phyloP scores from a whole-genome alignment of 2,113 vertebrate species.

The Prunella himalayana region DNA sequence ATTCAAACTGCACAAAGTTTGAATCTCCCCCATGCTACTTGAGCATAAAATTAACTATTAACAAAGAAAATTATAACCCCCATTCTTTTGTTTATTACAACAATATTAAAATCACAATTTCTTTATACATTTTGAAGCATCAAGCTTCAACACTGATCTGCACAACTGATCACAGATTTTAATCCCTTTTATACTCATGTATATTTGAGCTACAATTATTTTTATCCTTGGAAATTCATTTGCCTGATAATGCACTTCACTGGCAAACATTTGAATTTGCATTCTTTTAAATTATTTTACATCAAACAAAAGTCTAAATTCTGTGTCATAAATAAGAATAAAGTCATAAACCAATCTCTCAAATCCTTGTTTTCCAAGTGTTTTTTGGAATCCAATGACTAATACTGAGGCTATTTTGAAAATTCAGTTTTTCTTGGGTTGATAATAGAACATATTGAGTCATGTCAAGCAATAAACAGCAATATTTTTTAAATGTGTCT shows the following conservation, averaged over 20 bases:
- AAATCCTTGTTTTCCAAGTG: background rate
- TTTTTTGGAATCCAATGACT: background rate
- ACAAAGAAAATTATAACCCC: background rate
- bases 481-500: background rate
- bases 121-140: background rate
- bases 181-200: background rate
- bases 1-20: background rate
- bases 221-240: background rate
- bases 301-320: constrained; percentile 8
- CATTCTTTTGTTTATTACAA: background rate
- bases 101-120: background rate
- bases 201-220: background rate
- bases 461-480: background rate
- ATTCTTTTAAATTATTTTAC: background rate
- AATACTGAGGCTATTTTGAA: constrained; percentile 1
- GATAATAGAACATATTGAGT: background rate
- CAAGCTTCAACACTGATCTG: background rate
- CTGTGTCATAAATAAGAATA: background rate
- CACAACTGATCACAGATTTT: background rate
- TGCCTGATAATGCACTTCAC: background rate
- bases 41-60: background rate
- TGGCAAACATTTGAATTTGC: background rate
- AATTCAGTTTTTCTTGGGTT: background rate
- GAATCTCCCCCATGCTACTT: background rate
- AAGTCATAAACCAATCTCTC: background rate